Percentiles rank a stretch among this genome's conserved stretches.
These are phyloP conservation scores for Pachypanchax playfairii DNA, from an alignment of 2,113 vertebrate genomes.

Conservation along the genomic window DNA sequence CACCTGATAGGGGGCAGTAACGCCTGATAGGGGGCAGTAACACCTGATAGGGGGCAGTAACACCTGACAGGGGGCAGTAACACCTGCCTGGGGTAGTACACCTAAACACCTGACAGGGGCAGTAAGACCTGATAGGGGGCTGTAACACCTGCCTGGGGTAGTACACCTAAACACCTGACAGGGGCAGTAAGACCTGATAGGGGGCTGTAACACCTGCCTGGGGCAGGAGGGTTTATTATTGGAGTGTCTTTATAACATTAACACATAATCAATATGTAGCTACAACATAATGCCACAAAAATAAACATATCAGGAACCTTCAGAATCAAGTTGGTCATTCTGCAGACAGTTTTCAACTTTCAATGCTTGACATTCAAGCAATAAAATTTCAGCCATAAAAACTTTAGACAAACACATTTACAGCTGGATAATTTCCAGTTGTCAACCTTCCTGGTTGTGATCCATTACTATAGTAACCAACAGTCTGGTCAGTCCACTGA, in stretches of 20 bases:
- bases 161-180: not conserved
- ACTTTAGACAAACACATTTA: not conserved
- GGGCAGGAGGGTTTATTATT: not conserved
- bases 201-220: too few relatives aligned
- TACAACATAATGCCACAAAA: not conserved
- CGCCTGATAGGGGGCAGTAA: too few relatives aligned
- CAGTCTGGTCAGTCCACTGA: too few relatives aligned
- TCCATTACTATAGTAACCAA: not conserved
- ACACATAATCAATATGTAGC: not conserved
- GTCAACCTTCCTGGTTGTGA: not conserved
- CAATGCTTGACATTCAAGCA: not conserved
- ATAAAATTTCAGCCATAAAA: not conserved
- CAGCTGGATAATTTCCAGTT: not conserved
- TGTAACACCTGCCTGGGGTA: too few relatives aligned
- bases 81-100: too few relatives aligned
- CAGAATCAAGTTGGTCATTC: not conserved
- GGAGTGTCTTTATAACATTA: not conserved
- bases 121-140: too few relatives aligned
- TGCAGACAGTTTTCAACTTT: too few relatives aligned
- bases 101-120: not conserved
- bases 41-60: too few relatives aligned
- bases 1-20: too few relatives aligned
- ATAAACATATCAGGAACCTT: not conserved
- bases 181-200: too few relatives aligned
- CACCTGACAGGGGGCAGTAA: too few relatives aligned